Conservation (phyloP, 2,797 vertebrate genomes). For the Alcedo atthis region DNA sequence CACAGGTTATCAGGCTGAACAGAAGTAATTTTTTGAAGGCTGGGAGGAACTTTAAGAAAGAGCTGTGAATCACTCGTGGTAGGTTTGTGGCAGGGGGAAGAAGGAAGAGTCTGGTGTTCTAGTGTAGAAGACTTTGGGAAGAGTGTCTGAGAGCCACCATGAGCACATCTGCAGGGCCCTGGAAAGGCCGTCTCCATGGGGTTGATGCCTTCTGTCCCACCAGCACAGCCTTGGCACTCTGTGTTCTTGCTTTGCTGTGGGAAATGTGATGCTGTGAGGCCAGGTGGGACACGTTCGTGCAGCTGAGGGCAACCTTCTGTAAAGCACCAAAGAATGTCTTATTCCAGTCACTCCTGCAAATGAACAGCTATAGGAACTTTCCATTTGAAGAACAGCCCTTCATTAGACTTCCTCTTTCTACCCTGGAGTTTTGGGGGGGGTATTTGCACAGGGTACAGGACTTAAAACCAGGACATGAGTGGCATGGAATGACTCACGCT, state of each 20-base stretch:
- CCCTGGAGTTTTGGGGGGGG: neutral
- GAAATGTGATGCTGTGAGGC: neutral
- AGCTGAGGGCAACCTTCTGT: neutral
- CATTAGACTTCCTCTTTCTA: conserved; percentile 43
- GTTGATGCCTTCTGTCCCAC: neutral
- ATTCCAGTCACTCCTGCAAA: neutral
- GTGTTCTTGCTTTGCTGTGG: neutral
- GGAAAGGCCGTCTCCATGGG: neutral
- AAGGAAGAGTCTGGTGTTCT: neutral
- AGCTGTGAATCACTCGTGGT: neutral
- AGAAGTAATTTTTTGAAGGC: neutral
- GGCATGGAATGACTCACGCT: conserved; percentile 40
- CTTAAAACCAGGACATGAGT: neutral
- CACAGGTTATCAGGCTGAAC: neutral
- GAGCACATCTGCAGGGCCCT: neutral
- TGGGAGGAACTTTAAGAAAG: neutral
- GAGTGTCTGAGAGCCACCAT: neutral
- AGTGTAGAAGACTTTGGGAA: neutral
- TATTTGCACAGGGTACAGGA: neutral
- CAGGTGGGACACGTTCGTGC: neutral
- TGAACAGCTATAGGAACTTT: neutral
- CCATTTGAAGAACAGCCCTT: neutral
- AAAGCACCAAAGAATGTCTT: neutral
- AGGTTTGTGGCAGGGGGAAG: neutral
- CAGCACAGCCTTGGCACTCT: neutral